These are phyloP conservation scores for Apodemia duryi DNA, from an alignment of 2,888 invertebrate genomes.

Conservation along the genomic window DNA sequence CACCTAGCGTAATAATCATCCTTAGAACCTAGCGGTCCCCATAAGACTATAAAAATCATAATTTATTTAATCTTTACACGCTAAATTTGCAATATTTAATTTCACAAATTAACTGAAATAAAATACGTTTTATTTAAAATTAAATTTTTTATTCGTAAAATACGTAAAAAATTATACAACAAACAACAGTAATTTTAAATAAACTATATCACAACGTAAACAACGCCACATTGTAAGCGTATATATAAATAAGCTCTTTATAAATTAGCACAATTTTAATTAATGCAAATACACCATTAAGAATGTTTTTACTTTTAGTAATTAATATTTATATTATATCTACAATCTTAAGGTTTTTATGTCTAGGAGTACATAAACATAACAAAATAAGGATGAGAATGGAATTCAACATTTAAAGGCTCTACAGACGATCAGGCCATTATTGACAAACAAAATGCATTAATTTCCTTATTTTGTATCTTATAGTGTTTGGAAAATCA, in stretches of 20 bases:
- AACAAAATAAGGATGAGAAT: too few species aligned
- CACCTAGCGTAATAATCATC: too few species aligned
- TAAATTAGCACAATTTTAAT: slow-evolving; percentile 2
- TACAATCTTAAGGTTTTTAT: not conserved
- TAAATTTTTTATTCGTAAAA: slow-evolving; percentile 64
- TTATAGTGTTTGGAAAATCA: too few species aligned
- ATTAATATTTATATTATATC: not conserved
- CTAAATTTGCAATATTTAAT: too few species aligned
- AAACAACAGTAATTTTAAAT: slow-evolving; percentile 40
- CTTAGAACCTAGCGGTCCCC: too few species aligned
- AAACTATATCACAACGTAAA: slow-evolving; percentile 35
- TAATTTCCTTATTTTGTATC: too few species aligned
- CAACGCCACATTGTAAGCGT: slow-evolving; percentile 22
- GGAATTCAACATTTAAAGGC: too few species aligned
- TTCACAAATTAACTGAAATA: slow-evolving; percentile 32
- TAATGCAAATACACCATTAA: slow-evolving; percentile 4
- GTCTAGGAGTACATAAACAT: too few species aligned
- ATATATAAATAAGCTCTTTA: slow-evolving; percentile 8
- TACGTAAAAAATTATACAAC: slow-evolving; percentile 55
- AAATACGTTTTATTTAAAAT: slow-evolving; percentile 57
- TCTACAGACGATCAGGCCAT: too few species aligned
- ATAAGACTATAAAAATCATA: too few species aligned
- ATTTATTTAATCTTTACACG: too few species aligned
- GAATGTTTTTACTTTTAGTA: not conserved
- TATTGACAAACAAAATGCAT: too few species aligned